phyloP scores from a whole-genome alignment of 2,888 invertebrate species.

The Slavum lentiscoides region DNA sequence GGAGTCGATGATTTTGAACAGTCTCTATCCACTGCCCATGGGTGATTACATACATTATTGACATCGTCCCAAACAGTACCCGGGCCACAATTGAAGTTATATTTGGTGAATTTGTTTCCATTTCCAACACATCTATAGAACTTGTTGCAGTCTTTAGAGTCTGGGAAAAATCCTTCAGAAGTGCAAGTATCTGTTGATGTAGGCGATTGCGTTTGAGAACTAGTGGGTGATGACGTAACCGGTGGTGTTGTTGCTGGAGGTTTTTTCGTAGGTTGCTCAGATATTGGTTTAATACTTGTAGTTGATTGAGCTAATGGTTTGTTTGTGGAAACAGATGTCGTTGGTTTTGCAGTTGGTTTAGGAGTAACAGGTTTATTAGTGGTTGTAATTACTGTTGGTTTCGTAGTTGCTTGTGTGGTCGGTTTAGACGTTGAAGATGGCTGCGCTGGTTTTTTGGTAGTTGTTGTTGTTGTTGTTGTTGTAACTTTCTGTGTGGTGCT shows the following conservation, averaged over 20 bases:
- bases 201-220: conserved; percentile 26
- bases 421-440: background rate
- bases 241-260: conserved; percentile 28
- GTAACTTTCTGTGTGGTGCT: conserved; percentile 19
- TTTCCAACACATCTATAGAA: conserved; percentile 70
- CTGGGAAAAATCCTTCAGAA: conserved; percentile 68
- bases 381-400: conserved; percentile 3
- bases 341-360: too few relatives aligned
- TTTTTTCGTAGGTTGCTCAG: conserved; percentile 23
- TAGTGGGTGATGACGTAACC: conserved; percentile 24
- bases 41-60: conserved; percentile 68
- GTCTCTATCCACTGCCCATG: conserved; percentile 61
- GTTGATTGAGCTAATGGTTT: conserved; percentile 35
- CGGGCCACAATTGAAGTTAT: conserved; percentile 68
- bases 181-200: conserved; percentile 59
- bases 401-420: conserved; percentile 31
- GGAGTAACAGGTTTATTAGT: background rate
- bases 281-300: conserved; percentile 37
- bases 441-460: conserved; percentile 26
- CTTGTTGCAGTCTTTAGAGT: conserved; percentile 67
- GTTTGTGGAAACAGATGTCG: too few relatives aligned
- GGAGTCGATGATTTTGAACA: conserved; percentile 38
- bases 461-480: conserved; percentile 47
- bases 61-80: conserved; percentile 73
- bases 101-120: conserved; percentile 62